Percentiles rank a stretch among this genome's conserved stretches.
phyloP scores from a whole-genome alignment of 2,113 vertebrate genomes.

The Osmerus eperlanus region DNA sequence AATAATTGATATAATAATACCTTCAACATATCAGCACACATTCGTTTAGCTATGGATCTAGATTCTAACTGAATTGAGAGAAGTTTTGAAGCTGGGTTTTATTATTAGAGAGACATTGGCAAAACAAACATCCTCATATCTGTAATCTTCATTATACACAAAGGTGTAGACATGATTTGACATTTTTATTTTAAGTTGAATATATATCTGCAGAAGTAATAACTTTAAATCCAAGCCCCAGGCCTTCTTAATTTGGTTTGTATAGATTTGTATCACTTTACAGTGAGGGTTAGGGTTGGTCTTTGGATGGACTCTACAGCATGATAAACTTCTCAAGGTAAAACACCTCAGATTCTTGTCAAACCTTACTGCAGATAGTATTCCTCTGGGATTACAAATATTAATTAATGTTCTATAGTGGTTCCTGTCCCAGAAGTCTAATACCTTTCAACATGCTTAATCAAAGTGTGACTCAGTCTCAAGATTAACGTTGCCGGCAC shows the following conservation, averaged over 20 bases:
- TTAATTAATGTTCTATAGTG: constrained; percentile 36
- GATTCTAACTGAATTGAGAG: constrained; percentile 53
- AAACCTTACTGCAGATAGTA: background rate
- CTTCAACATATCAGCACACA: constrained; percentile 76
- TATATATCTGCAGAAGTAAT: constrained; percentile 28
- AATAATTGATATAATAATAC: constrained; percentile 77
- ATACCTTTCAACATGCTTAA: constrained; percentile 44
- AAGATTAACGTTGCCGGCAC: constrained; percentile 46
- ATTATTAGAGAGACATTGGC: background rate
- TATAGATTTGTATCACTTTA: too few relatives aligned
- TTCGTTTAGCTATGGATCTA: constrained; percentile 71
- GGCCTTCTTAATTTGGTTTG: too few relatives aligned
- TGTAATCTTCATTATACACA: constrained; percentile 15
- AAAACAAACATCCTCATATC: constrained; percentile 33
- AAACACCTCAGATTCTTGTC: too few relatives aligned
- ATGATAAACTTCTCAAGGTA: too few relatives aligned
- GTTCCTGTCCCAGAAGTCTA: constrained; percentile 28
- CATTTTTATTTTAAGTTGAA: constrained; percentile 14
- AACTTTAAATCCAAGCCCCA: background rate
- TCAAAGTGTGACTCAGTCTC: constrained; percentile 61
- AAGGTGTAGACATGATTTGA: background rate
- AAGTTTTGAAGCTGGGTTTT: background rate
- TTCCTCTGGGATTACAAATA: constrained; percentile 21
- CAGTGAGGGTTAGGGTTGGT: too few relatives aligned
- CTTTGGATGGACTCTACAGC: too few relatives aligned